Evolutionary conservation across 2,888 invertebrate genomes (phyloP).

Genomic region (Synanthedon myopaeformis): DNA sequence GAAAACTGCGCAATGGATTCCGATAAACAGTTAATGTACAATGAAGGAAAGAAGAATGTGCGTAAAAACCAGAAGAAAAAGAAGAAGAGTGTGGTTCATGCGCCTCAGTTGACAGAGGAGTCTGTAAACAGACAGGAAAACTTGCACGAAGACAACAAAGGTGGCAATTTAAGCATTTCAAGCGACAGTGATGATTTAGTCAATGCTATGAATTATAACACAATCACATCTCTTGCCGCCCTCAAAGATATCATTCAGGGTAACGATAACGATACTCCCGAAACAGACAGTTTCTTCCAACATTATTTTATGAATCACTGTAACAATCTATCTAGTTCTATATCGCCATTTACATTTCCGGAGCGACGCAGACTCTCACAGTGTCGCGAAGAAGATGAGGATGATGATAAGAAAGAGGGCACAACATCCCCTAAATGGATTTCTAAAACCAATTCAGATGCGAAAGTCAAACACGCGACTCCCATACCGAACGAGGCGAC

Average conservation of each 20-base stretch:
- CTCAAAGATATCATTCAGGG: conserved; percentile 76
- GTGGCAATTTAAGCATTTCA: conserved; percentile 54
- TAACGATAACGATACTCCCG: conserved; percentile 67
- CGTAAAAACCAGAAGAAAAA: conserved; percentile 57
- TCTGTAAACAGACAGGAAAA: conserved; percentile 11
- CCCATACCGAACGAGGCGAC: not conserved
- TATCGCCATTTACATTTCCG: conserved; percentile 61
- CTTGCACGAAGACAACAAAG: conserved; percentile 9
- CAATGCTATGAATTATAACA: conserved; percentile 77
- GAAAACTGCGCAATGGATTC: conserved; percentile 60
- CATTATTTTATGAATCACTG: conserved; percentile 81
- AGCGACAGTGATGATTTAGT: conserved; percentile 75
- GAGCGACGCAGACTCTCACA: conserved; percentile 80
- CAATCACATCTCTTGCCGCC: conserved; percentile 76
- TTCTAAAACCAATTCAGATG: conserved; percentile 12
- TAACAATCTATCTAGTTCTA: conserved; percentile 71
- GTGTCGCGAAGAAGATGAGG: conserved; percentile 87
- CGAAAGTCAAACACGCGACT: not conserved
- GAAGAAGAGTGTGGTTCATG: conserved; percentile 17
- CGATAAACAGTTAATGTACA: conserved; percentile 28
- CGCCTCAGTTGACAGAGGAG: conserved; percentile 11
- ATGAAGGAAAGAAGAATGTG: conserved; percentile 34
- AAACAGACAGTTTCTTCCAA: conserved; percentile 75
- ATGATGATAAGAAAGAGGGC: conserved; percentile 67
- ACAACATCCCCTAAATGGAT: conserved; percentile 6